Base-by-base conservation (phyloP, 2,797 vertebrate genomes). In the Amniataba percoides region DNA sequence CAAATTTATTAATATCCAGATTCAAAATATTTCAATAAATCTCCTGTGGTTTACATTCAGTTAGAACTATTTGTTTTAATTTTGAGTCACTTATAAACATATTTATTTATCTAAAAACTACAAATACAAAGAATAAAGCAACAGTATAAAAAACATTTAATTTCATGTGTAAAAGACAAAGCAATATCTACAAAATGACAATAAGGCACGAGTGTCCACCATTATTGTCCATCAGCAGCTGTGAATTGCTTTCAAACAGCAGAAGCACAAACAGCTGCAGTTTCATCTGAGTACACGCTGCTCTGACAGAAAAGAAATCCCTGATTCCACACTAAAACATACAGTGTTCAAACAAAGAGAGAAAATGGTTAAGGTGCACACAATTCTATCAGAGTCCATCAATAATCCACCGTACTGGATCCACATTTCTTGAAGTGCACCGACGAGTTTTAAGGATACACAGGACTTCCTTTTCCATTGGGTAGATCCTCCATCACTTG, bases 111-210 rank as follows among this genome's bases (percentile, higher is more conserved):
- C 48, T 36, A 70, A 82, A 80, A 85, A 74, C 25, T 65, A 82
- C 27, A 71, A 83, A 63, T 21, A 59, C 11, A 78, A 77, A 80
- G 23, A 39, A 56, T 5, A 59, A 19, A 49, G 51, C n/a, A 78
- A 77, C 57, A 63, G 51, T 61, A 68, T 86, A 86, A 71, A 85
- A 81, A 85, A 86, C 36, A 76, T 52, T 77, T 36, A 16, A 84
- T 71, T 86, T 85, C 11, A n/a, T 68, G 39, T 73, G 49, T 75
- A 76, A 79, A 82, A 80, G 40, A 71, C 36, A 57, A 76, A 74
- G 78, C 51, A 55, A 13, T 86, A 93, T 91, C 80, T 93, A 92
- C 89, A 93, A 77, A 84, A 58, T n/a, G 39, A 15, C 23, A 36
- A 63, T 42, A 63, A 71, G 80, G 74, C 65, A 78, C 60, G n/a